Base-by-base conservation (phyloP, 2,113 vertebrate genomes). In the Megaceryle torquata region DNA sequence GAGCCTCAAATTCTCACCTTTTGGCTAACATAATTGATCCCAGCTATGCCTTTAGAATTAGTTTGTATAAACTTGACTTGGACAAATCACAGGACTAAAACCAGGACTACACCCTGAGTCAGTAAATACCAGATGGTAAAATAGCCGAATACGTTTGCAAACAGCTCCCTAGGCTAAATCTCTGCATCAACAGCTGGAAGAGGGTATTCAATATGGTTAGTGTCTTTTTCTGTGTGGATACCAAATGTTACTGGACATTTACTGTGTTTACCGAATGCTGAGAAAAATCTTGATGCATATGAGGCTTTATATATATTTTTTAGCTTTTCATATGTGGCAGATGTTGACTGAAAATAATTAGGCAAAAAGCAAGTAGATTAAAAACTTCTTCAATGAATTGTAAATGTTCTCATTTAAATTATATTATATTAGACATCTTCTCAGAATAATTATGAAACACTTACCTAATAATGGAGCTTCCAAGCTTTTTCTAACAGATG, bases 401-500 rank as follows among this genome's bases (percentile, higher is more conserved):
- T 46, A 91, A 65, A 57, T 57, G 29, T 33, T 80, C 78, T 57
- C 70, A 93, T 97, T 82, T 80, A 90, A 94, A 95, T 96, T 50
- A 95, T 56, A 89, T 93, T 96, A 86, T 39, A 89, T 86, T 91
- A 60, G 56, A 81, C 46, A 71, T 79, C 53, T 93, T 94, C 85
- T 95, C 65, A 60, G 89, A 95, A 95, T 94, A 96, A 96, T 96
- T 96, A 91, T 83, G 77, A 93, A 96, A 96, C 77, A 89, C 95
- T 95, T 96, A 84, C 64, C 68, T 97, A 95, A 96, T 96, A 96
- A 97, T 76, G 77, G 95, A 95, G 78, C 67, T 96, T 94, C 78
- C n/a, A 83, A 92, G 59, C 28, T 89, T 91, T 78, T 96, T 61
- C 68, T 96, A 96, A 89, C 97, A 97, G 97, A 97, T 97, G 96